Conservation (phyloP, 2,888 invertebrate species). For the Ferdinandea cuprea region DNA sequence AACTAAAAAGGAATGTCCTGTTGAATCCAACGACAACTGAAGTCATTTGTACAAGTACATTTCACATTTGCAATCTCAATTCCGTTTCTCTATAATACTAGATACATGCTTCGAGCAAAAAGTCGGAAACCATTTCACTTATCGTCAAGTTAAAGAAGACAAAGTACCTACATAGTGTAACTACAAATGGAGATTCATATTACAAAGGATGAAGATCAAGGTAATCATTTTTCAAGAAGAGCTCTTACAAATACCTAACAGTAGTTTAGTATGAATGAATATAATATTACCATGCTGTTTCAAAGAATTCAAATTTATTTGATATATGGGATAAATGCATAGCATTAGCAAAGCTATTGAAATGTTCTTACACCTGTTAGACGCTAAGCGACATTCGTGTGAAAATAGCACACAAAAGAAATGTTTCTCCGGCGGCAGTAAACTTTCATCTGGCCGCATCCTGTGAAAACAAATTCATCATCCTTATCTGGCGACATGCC, state of each 20-base stretch:
- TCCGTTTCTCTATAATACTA: not conserved
- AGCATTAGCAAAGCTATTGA: not conserved
- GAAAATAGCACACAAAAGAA: not conserved
- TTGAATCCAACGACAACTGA: constrained; percentile 25
- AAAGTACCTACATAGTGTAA: constrained; percentile 17
- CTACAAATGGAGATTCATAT: constrained; percentile 58
- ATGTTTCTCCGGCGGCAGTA: constrained; percentile 26
- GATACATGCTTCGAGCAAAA: not conserved
- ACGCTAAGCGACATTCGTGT: not conserved
- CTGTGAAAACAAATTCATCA: constrained; percentile 64
- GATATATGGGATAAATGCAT: too few species aligned
- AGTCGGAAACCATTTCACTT: constrained; percentile 4
- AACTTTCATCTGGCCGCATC: constrained; percentile 14
- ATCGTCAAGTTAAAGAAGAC: constrained; percentile 46
- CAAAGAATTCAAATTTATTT: too few species aligned
- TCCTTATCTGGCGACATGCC: constrained; percentile 68
- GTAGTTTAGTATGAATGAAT: too few species aligned
- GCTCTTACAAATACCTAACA: too few species aligned
- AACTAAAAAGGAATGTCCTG: too few species aligned
- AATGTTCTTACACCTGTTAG: constrained; percentile 16
- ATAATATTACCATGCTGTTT: too few species aligned
- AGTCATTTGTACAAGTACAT: constrained; percentile 12
- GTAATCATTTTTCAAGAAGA: constrained; percentile 43
- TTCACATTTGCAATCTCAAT: not conserved
- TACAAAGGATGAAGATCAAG: constrained; percentile 52